Evolutionary conservation across 2,797 vertebrate genomes (phyloP).

Genomic region (Acanthurus lineatus): DNA sequence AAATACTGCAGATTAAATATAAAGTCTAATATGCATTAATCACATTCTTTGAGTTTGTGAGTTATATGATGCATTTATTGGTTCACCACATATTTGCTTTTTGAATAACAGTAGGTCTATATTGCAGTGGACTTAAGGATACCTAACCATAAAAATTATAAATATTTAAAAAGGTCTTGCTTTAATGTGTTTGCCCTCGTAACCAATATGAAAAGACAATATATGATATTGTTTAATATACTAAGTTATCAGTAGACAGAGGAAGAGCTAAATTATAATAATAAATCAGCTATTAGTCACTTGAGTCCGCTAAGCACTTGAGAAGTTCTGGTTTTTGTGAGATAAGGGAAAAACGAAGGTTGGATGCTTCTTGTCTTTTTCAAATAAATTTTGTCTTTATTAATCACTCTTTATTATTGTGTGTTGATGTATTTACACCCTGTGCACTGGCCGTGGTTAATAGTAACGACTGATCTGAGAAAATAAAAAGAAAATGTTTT

Average conservation of each 20-base stretch:
- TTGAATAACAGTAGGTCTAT: constrained; percentile 32
- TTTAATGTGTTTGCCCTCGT: constrained; percentile 47
- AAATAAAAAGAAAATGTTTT: not conserved
- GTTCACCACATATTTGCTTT: constrained; percentile 44
- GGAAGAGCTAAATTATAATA: constrained; percentile 33
- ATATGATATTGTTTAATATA: constrained; percentile 58
- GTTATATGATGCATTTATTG: constrained; percentile 46
- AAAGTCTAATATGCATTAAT: constrained; percentile 55
- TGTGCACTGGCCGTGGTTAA: not conserved
- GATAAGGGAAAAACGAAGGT: constrained; percentile 27
- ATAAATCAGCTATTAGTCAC: constrained; percentile 29
- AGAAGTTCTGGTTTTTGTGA: constrained; percentile 19
- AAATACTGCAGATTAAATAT: constrained; percentile 50
- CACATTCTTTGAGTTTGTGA: constrained; percentile 35
- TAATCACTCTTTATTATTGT: constrained; percentile 37
- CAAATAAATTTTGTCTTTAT: constrained; percentile 70
- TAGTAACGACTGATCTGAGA: not conserved
- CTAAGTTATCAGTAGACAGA: constrained; percentile 51
- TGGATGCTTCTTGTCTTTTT: constrained; percentile 64
- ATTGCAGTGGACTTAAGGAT: constrained; percentile 36
- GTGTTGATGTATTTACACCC: not conserved
- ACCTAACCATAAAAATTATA: constrained; percentile 23
- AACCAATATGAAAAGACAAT: constrained; percentile 29
- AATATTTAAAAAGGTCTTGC: constrained; percentile 38
- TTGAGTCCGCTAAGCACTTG: constrained; percentile 50